These are phyloP conservation scores for Streblospio benedicti DNA, from an alignment of 1,140 invertebrate genomes.

Conservation along the genomic window DNA sequence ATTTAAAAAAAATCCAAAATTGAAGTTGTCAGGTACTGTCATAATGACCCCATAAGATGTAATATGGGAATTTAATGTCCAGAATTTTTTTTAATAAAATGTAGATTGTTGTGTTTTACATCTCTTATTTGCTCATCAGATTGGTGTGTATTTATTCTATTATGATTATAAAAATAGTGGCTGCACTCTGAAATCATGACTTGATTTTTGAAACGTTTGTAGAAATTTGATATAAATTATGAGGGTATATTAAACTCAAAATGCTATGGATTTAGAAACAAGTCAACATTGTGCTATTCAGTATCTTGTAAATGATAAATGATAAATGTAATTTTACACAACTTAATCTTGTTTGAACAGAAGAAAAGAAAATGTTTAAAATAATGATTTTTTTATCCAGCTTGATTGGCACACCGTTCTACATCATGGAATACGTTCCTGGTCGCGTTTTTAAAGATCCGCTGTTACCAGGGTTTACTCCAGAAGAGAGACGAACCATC, in stretches of 20 bases:
- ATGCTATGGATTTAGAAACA: too few relatives aligned
- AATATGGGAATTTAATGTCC: background rate
- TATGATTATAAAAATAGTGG: too few relatives aligned
- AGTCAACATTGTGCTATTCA: too few relatives aligned
- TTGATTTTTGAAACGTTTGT: too few relatives aligned
- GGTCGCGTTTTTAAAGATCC: slow-evolving; percentile 42
- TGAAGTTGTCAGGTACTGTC: too few relatives aligned
- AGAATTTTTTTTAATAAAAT: background rate
- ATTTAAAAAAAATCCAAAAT: too few relatives aligned
- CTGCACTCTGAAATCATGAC: too few relatives aligned
- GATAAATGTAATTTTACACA: slow-evolving; percentile 2
- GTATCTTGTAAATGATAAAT: background rate
- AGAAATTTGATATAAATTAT: background rate
- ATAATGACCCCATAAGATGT: background rate
- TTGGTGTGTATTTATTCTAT: too few relatives aligned
- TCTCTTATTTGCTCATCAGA: too few relatives aligned
- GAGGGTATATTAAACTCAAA: background rate
- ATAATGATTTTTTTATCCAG: too few relatives aligned
- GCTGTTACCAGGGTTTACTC: slow-evolving; percentile 25
- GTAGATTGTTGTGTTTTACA: background rate
- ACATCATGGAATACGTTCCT: slow-evolving; percentile 45
- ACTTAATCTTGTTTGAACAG: too few relatives aligned
- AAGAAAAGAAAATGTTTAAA: too few relatives aligned
- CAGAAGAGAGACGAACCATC: slow-evolving; percentile 28
- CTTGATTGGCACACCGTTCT: slow-evolving; percentile 47